Percentiles rank a stretch among this genome's conserved stretches.
These are phyloP conservation scores for Dolichoris vasculosae DNA, from an alignment of 1,140 invertebrate genomes.

Conservation along the genomic window DNA sequence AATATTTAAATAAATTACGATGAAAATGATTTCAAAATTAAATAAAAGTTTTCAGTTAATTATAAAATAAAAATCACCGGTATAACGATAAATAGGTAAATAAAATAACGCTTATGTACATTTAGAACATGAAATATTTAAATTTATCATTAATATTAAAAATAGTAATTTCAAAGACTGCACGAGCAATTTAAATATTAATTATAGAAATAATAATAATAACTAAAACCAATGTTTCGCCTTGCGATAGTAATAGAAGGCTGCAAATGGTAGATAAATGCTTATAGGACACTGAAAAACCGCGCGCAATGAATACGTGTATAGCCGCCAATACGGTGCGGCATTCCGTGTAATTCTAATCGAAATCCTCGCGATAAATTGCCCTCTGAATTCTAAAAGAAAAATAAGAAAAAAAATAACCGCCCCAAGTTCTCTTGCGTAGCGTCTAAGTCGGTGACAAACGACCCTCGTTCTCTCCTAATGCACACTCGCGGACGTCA, in stretches of 20 bases:
- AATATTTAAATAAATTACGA: no score
- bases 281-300: background rate
- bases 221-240: background rate
- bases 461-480: background rate
- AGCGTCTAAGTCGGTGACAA: constrained; percentile 20
- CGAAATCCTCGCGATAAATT: constrained; percentile 27
- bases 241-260: background rate
- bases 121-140: no score
- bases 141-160: no score
- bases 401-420: background rate
- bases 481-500: background rate
- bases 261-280: background rate
- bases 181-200: background rate
- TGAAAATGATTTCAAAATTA: no score
- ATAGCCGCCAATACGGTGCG: background rate
- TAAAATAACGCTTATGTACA: no score
- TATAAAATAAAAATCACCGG: no score
- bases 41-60: no score
- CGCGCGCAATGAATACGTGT: background rate
- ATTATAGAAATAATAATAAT: background rate
- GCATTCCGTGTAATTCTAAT: constrained; percentile 8
- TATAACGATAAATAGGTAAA: no score
- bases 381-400: no score
- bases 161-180: no score
- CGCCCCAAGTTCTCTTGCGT: background rate